These are phyloP conservation scores for Sphaerophoria rueppellii DNA, from an alignment of 2,888 invertebrate genomes.

Conservation along the genomic window DNA sequence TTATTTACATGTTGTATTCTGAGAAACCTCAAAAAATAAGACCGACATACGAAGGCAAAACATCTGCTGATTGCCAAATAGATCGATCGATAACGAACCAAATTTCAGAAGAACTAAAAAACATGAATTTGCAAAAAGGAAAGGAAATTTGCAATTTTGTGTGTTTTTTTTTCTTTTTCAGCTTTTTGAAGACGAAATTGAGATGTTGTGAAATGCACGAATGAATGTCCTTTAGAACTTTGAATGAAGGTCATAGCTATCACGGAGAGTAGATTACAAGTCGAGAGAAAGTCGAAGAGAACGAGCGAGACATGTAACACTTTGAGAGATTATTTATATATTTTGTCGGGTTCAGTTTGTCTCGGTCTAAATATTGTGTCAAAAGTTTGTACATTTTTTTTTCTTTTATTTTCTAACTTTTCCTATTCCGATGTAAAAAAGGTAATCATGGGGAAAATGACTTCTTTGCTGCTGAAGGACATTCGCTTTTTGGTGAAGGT, in stretches of 20 bases:
- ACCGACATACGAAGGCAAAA: constrained; percentile 56
- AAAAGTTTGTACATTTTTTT: constrained; percentile 46
- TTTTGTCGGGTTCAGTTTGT: constrained; percentile 17
- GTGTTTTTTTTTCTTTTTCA: constrained; percentile 15
- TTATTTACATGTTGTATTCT: constrained; percentile 56
- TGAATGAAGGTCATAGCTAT: constrained; percentile 58
- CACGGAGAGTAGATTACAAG: constrained; percentile 43
- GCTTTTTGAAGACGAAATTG: constrained; percentile 44
- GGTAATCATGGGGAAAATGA: constrained; percentile 68
- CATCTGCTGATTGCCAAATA: constrained; percentile 65
- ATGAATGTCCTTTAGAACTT: constrained; percentile 63
- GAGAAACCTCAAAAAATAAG: constrained; percentile 21
- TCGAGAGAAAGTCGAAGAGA: not conserved
- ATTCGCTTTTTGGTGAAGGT: constrained; percentile 56
- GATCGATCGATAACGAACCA: constrained; percentile 57
- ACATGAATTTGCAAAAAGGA: constrained; percentile 40
- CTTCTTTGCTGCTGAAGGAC: constrained; percentile 61
- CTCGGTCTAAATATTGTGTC: constrained; percentile 43
- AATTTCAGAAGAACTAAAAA: constrained; percentile 36
- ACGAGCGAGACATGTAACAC: not conserved
- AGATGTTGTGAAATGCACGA: constrained; percentile 63
- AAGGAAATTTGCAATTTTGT: constrained; percentile 2
- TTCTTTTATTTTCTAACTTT: not conserved
- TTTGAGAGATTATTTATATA: constrained; percentile 23
- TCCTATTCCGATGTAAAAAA: constrained; percentile 15